Conservation (phyloP, 2,888 invertebrate species). For the Andrena praecox region DNA sequence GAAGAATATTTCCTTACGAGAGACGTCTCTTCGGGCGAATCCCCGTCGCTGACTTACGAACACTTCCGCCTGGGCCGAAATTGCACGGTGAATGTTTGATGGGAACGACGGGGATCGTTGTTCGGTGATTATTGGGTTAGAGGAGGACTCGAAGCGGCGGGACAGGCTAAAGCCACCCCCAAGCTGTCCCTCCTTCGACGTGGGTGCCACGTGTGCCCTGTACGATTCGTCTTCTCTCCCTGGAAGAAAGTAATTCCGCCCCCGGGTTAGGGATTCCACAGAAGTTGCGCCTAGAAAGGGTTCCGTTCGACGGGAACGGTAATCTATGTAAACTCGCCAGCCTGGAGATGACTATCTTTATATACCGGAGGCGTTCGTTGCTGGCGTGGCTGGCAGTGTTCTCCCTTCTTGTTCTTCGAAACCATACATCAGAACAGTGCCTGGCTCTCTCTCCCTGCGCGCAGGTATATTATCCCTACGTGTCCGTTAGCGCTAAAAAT, state of each 20-base stretch:
- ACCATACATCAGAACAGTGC: constrained; percentile 67
- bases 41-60: constrained; percentile 13
- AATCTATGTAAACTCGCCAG: constrained; percentile 47
- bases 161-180: background rate
- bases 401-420: constrained; percentile 60
- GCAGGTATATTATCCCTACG: constrained; percentile 73
- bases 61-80: constrained; percentile 26
- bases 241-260: background rate
- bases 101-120: background rate
- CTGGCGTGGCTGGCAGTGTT: constrained; percentile 38
- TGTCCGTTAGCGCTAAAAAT: constrained; percentile 73
- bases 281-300: constrained; percentile 4
- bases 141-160: background rate
- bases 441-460: constrained; percentile 7
- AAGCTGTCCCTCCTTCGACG: too few species aligned
- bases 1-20: constrained; percentile 22
- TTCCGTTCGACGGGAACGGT: constrained; percentile 45
- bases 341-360: constrained; percentile 64
- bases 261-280: background rate
- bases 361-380: constrained; percentile 46
- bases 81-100: constrained; percentile 55
- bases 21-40: constrained; percentile 20
- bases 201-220: background rate
- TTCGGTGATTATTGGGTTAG: background rate
- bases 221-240: background rate